Evolutionary conservation across 2,113 vertebrate species (phyloP).

Genomic region (Hippocampus abdominalis): DNA sequence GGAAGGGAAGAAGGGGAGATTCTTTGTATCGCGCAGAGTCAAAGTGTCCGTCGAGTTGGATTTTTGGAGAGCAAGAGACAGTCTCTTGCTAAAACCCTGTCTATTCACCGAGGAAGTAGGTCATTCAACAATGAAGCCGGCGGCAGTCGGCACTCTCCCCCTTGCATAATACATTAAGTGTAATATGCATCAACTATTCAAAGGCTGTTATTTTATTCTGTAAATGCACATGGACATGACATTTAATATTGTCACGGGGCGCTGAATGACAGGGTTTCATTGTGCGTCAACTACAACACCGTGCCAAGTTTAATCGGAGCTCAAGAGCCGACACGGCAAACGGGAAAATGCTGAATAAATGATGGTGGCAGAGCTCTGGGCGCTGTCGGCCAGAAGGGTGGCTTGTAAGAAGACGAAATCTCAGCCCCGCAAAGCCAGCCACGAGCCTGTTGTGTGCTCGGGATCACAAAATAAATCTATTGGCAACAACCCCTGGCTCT

Average conservation of each 20-base stretch:
- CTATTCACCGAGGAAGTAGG: slow-evolving; percentile 86
- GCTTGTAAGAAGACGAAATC: slow-evolving; percentile 62
- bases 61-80: slow-evolving; percentile 72
- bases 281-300: slow-evolving; percentile 88
- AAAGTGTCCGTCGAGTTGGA: slow-evolving; percentile 75
- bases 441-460: slow-evolving; percentile 65
- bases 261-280: slow-evolving; percentile 91
- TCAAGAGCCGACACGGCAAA: slow-evolving; percentile 80
- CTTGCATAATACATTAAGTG: slow-evolving; percentile 98
- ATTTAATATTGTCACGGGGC: slow-evolving; percentile 92
- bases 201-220: slow-evolving; percentile 93
- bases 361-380: slow-evolving; percentile 77
- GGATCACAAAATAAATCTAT: slow-evolving; percentile 71
- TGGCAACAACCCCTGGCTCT: slow-evolving; percentile 65
- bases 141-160: slow-evolving; percentile 85
- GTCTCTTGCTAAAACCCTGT: slow-evolving; percentile 70
- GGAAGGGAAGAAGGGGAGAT: slow-evolving; percentile 52
- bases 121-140: slow-evolving; percentile 92
- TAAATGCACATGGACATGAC: slow-evolving; percentile 95
- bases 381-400: slow-evolving; percentile 53
- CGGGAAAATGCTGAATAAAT: slow-evolving; percentile 83
- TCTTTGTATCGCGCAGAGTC: slow-evolving; percentile 77
- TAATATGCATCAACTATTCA: slow-evolving; percentile 88
- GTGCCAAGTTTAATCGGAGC: slow-evolving; percentile 87
- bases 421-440: slow-evolving; percentile 65